Base-by-base conservation (phyloP, 1,140 invertebrate genomes). In the Adelges cooleyi region DNA sequence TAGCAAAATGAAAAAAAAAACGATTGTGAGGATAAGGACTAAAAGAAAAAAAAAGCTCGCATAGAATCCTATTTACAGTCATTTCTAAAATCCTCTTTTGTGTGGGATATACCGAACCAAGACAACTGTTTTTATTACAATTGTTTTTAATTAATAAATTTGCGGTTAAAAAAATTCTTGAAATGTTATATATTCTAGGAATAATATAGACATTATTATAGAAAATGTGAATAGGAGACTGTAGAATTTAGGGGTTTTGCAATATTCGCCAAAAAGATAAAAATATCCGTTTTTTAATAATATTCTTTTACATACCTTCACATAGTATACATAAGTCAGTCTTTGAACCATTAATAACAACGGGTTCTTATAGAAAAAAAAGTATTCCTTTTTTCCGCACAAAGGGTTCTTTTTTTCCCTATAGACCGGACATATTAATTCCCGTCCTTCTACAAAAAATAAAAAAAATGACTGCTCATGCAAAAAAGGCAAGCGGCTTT, bases 391-490 rank as follows among this genome's bases (percentile, higher is more conserved):
- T 53, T 29, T 62, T 46, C 27, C 17, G 42, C 4, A n/a, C 25
- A 48, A 46, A 62, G 56, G 40, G 25, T 62, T 13, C 44, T 59
- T 56, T 54, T 59, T 62, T 42, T 48, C 23, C 23, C n/a, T 62
- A 9, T 15, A 59, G 23, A 62, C 56, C 56, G 56, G 56, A 62
- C 56, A 62, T 25, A 46, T 62, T 48, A 62, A 62, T 62, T 62
- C 46, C 42, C 56, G 56, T 48, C 18, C 17, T 6, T 33, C 25
- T 48, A 33, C 42, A 9, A 6, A 33, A 33, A 33, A 33, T 6
- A 33, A n/a, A 27, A 44, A 29, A 56, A 62, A 62, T 46, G 22
- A 20, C 23, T 46, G 25, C 25, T 48, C 23, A 20, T 44, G 56
- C 10, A 62, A 62, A 48, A 59, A n/a, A 48, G 42, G 56, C 42